A percentile compares a stretch with the other conserved stretches of the same genome.
phyloP scores from a whole-genome alignment of 1,140 invertebrate genomes.

The Musca vetustissima region DNA sequence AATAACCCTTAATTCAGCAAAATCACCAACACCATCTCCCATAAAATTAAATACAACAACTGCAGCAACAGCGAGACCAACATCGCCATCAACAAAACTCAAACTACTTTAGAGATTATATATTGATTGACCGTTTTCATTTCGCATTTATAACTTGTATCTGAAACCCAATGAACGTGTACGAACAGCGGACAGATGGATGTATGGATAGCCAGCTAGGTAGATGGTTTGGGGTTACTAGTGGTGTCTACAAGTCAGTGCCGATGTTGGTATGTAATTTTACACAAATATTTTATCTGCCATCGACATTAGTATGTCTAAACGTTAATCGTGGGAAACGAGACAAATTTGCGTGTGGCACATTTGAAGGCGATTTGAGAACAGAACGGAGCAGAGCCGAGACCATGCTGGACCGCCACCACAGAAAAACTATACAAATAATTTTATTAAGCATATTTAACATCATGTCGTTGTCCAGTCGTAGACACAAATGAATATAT shows the following conservation, averaged over 20 bases:
- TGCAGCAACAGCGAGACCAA: not conserved
- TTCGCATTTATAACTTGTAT: constrained; percentile 1
- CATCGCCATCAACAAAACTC: not conserved
- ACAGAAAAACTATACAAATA: too few species aligned
- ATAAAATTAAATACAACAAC: not conserved
- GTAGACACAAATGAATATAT: too few species aligned
- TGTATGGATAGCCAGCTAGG: too few species aligned
- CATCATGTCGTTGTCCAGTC: too few species aligned
- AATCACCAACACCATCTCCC: not conserved
- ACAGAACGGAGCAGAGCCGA: too few species aligned
- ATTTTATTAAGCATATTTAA: too few species aligned
- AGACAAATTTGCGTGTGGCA: constrained; percentile 23
- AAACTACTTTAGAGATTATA: constrained; percentile 15
- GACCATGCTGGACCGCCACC: too few species aligned
- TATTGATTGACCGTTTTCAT: constrained; percentile 20
- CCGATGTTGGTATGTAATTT: constrained; percentile 9
- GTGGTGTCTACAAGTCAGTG: too few species aligned
- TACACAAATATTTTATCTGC: constrained; percentile 16
- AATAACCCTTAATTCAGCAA: too few species aligned
- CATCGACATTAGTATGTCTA: constrained; percentile 14
- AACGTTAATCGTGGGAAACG: constrained; percentile 18
- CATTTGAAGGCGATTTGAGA: constrained; percentile 13
- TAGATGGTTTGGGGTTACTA: too few species aligned
- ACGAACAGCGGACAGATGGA: too few species aligned
- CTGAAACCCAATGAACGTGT: too few species aligned